Evolutionary conservation across 2,888 invertebrate genomes (phyloP).

Genomic region (Dilophus febrilis): DNA sequence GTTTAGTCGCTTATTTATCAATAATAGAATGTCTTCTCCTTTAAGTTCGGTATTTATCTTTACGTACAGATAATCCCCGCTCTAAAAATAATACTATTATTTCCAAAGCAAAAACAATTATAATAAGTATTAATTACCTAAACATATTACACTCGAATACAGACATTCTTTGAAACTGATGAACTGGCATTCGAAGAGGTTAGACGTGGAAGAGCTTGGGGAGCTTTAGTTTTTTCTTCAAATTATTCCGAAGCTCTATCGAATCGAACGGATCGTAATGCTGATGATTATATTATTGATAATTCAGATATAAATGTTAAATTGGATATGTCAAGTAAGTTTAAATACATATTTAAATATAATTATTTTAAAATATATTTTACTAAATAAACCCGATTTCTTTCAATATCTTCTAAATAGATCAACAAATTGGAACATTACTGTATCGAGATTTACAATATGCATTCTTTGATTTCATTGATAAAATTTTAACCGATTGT

Average conservation of each 20-base stretch:
- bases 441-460: constrained; percentile 54
- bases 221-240: constrained; percentile 49
- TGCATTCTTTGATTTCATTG: constrained; percentile 55
- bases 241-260: constrained; percentile 60
- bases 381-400: too few relatives aligned
- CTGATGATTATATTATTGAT: constrained; percentile 38
- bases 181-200: constrained; percentile 50
- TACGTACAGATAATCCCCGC: background rate
- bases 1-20: too few relatives aligned
- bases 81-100: too few relatives aligned
- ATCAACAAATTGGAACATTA: constrained; percentile 76
- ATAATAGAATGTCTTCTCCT: too few relatives aligned
- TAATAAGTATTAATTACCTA: too few relatives aligned
- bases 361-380: too few relatives aligned
- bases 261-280: constrained; percentile 40
- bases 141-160: too few relatives aligned
- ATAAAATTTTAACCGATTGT: constrained; percentile 42
- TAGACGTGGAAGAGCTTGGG: constrained; percentile 54
- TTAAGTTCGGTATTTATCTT: too few relatives aligned
- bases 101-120: too few relatives aligned
- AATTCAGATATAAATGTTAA: constrained; percentile 50
- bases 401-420: too few relatives aligned
- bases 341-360: background rate
- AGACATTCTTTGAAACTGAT: constrained; percentile 38
- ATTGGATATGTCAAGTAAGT: constrained; percentile 73